Conservation (phyloP, 2,113 vertebrate species). For the Colossoma macropomum region DNA sequence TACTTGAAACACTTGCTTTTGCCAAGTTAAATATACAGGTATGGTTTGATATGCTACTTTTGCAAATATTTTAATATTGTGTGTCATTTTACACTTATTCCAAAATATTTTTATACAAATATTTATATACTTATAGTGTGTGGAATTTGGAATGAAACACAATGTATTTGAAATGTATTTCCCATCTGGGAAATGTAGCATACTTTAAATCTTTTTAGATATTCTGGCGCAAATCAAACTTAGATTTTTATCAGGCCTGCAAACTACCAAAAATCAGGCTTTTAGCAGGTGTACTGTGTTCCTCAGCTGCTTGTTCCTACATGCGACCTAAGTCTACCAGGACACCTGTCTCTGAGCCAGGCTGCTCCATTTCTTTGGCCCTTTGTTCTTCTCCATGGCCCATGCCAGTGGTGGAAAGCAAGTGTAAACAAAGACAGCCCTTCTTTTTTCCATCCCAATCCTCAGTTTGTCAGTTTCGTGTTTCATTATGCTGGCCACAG, state of each 20-base stretch:
- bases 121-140: no score
- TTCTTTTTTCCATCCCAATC: conserved; percentile 22
- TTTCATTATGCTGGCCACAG: conserved; percentile 38
- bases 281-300: neutral
- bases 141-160: no score
- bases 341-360: neutral
- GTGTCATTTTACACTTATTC: no score
- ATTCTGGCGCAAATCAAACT: no score
- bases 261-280: neutral
- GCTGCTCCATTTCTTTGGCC: neutral
- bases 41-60: no score
- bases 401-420: conserved; percentile 26
- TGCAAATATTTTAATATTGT: no score
- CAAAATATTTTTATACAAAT: no score
- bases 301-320: conserved; percentile 30
- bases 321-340: neutral
- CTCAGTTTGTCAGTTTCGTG: conserved; percentile 27
- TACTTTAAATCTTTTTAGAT: no score
- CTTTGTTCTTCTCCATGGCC: conserved; percentile 27
- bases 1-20: no score
- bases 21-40: no score
- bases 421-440: conserved; percentile 34
- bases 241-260: neutral
- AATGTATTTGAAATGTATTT: no score
- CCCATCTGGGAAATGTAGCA: no score